A percentile compares a stretch with the other conserved stretches of the same genome.
Evolutionary conservation across 1,140 invertebrate species (phyloP).

Genomic region (Drosophila watanabei): DNA sequence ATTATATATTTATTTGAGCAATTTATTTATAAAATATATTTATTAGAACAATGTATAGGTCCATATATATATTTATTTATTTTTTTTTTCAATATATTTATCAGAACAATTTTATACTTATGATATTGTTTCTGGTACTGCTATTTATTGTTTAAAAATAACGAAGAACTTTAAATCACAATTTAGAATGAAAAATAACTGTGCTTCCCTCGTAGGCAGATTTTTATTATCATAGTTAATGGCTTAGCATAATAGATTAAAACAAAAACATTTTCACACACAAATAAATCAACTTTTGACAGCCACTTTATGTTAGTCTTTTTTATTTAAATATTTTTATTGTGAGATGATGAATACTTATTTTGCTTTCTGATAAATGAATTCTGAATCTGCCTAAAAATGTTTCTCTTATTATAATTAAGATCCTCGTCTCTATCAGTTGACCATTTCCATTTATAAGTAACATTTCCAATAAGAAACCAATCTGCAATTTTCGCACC

Average conservation of each 20-base stretch:
- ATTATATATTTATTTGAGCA: too few relatives aligned
- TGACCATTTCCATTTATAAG: neutral
- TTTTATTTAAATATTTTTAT: neutral
- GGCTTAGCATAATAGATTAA: neutral
- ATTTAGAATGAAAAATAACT: neutral
- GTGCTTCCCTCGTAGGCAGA: neutral
- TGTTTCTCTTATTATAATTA: neutral
- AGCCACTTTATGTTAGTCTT: neutral
- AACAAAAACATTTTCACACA: neutral
- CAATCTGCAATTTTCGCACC: slow-evolving; percentile 6
- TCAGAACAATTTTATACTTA: too few relatives aligned
- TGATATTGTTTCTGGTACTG: neutral
- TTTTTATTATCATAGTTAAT: neutral
- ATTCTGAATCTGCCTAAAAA: neutral
- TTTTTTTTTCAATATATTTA: too few relatives aligned
- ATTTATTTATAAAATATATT: too few relatives aligned
- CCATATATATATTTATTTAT: too few relatives aligned
- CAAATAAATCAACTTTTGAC: slow-evolving; percentile 6
- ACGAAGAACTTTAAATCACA: neutral
- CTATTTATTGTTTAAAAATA: neutral
- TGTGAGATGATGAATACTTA: neutral
- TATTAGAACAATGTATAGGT: too few relatives aligned
- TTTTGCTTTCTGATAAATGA: neutral
- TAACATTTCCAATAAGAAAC: neutral
- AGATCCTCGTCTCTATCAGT: neutral